A percentile compares a stretch with the other conserved stretches of the same genome.
Evolutionary conservation across 1,140 invertebrate species (phyloP).

Genomic region (Aphis craccivora): DNA sequence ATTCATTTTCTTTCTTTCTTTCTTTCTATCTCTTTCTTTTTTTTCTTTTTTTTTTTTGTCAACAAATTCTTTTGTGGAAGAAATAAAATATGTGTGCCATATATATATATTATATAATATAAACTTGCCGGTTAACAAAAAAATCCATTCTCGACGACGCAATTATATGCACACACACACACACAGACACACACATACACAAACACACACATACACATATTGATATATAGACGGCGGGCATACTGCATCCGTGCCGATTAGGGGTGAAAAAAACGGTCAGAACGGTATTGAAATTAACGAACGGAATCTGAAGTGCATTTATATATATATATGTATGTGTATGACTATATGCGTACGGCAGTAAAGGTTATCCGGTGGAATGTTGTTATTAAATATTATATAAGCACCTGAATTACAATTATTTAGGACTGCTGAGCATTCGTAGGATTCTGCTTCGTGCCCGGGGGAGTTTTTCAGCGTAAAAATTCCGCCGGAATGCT

Average conservation of each 20-base stretch:
- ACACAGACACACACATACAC: no score
- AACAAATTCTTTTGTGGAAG: neutral
- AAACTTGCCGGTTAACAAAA: neutral
- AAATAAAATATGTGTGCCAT: neutral
- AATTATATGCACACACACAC: conserved; percentile 6
- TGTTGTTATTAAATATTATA: conserved; percentile 53
- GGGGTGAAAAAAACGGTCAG: neutral
- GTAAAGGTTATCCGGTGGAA: conserved; percentile 7
- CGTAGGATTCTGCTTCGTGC: conserved; percentile 25
- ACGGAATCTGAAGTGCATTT: conserved; percentile 12
- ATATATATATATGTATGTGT: neutral
- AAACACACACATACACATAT: neutral
- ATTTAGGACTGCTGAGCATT: conserved; percentile 21
- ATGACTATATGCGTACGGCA: neutral
- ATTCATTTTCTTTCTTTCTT: neutral
- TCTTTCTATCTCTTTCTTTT: neutral
- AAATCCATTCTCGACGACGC: neutral
- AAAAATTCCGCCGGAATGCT: neutral
- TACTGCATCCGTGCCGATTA: neutral
- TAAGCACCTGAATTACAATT: conserved; percentile 32
- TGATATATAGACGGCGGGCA: neutral
- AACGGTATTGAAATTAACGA: conserved; percentile 32
- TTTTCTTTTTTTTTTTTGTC: neutral
- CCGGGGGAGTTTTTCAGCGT: neutral
- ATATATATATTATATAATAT: neutral